Evolutionary conservation across 1,140 invertebrate species (phyloP).

Genomic region (Magallana angulata): DNA sequence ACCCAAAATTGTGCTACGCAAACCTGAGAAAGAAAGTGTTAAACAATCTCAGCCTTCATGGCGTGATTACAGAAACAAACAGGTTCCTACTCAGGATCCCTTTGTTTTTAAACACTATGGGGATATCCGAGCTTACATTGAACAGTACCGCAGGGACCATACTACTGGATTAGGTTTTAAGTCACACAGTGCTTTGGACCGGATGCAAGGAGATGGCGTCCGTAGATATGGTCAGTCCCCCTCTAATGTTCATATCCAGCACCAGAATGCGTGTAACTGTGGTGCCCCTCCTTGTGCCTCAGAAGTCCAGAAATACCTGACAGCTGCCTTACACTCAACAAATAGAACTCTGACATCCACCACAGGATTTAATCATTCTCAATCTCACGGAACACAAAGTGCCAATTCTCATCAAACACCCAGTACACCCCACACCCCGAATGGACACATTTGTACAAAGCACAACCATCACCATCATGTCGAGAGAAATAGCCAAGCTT

Average conservation of each 20-base stretch:
- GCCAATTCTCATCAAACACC: neutral
- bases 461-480: constrained; percentile 50
- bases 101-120: constrained; percentile 73
- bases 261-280: constrained; percentile 33
- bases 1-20: constrained; percentile 59
- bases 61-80: constrained; percentile 56
- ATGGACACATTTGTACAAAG: constrained; percentile 48
- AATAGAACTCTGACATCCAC: constrained; percentile 31
- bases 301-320: constrained; percentile 22
- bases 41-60: constrained; percentile 51
- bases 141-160: constrained; percentile 73
- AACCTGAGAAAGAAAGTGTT: constrained; percentile 56
- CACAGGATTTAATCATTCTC: neutral
- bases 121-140: constrained; percentile 68
- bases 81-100: constrained; percentile 54
- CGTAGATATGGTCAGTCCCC: neutral
- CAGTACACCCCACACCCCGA: neutral
- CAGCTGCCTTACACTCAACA: constrained; percentile 48
- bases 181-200: constrained; percentile 51
- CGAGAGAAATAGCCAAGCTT: constrained; percentile 46
- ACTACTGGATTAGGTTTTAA: constrained; percentile 43
- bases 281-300: constrained; percentile 13
- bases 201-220: neutral
- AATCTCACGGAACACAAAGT: constrained; percentile 2
- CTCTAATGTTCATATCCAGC: constrained; percentile 32